A percentile compares a stretch with the other conserved stretches of the same genome.
phyloP scores from a whole-genome alignment of 2,113 vertebrate species.

The Sinosuthora webbiana region DNA sequence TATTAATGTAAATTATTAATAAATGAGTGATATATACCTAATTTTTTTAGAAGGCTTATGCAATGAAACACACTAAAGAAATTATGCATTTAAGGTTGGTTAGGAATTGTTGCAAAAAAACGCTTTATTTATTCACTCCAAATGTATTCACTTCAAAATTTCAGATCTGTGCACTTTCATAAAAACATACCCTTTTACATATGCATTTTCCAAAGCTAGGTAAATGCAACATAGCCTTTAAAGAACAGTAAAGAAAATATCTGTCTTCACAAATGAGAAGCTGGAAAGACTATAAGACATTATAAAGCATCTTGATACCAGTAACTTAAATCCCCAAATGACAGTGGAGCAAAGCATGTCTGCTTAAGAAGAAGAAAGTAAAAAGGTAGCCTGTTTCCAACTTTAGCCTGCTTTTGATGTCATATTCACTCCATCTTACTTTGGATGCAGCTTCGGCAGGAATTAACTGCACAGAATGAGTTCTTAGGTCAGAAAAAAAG shows the following conservation, averaged over 20 bases:
- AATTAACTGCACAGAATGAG: neutral
- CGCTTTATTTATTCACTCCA: neutral
- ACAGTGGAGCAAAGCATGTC: neutral
- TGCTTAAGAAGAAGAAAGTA: neutral
- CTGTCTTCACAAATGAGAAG: neutral
- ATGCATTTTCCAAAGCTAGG: neutral
- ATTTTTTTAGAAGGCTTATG: neutral
- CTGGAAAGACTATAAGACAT: neutral
- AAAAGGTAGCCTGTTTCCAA: neutral
- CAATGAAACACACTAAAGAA: neutral
- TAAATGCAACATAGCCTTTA: neutral
- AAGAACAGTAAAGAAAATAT: neutral
- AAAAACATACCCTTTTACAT: neutral
- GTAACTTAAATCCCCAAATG: neutral
- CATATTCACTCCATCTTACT: neutral
- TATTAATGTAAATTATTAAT: neutral
- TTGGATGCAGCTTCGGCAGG: neutral
- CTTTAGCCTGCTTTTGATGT: neutral
- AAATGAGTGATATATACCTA: neutral
- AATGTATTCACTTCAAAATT: neutral
- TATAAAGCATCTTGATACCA: neutral
- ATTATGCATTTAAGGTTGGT: neutral
- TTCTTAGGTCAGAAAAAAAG: neutral
- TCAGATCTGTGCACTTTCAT: neutral
- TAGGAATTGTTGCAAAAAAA: neutral